Percentiles rank a stretch among this genome's conserved stretches.
These are phyloP conservation scores for Kryptopterus vitreolus DNA, from an alignment of 2,797 vertebrate genomes.

Conservation along the genomic window DNA sequence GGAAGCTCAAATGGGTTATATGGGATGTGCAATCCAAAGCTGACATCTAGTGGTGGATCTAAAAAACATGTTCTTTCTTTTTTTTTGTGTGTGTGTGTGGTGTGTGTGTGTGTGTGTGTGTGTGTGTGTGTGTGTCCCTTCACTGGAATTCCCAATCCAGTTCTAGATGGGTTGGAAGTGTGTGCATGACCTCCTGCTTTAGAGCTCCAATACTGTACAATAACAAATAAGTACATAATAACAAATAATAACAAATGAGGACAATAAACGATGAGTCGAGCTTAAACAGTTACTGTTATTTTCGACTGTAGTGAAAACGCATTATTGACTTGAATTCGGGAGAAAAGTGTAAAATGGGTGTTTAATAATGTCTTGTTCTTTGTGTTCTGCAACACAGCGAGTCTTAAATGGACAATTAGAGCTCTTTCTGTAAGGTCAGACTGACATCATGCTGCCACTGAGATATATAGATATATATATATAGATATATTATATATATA, in stretches of 20 bases:
- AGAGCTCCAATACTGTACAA: too few species aligned
- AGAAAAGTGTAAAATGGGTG: neutral
- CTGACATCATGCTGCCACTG: neutral
- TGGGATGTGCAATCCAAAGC: slow-evolving; percentile 26
- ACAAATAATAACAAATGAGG: too few species aligned
- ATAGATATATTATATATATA: neutral
- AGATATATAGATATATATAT: neutral
- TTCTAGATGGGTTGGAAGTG: too few species aligned
- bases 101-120: too few species aligned
- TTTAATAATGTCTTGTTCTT: slow-evolving; percentile 1
- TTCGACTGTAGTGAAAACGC: neutral
- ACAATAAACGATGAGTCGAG: neutral
- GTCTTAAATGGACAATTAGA: neutral
- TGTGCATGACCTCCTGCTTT: too few species aligned
- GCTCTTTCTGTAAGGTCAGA: neutral
- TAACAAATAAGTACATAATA: too few species aligned
- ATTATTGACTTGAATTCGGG: neutral
- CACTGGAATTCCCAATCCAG: too few species aligned
- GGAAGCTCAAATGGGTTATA: neutral
- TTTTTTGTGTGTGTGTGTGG: too few species aligned
- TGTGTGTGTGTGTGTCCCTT: too few species aligned
- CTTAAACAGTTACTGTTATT: neutral
- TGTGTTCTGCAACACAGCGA: neutral
- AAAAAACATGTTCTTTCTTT: too few species aligned
- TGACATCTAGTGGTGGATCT: slow-evolving; percentile 50